phyloP scores from a whole-genome alignment of 2,888 invertebrate genomes.

The Cantharis rustica region DNA sequence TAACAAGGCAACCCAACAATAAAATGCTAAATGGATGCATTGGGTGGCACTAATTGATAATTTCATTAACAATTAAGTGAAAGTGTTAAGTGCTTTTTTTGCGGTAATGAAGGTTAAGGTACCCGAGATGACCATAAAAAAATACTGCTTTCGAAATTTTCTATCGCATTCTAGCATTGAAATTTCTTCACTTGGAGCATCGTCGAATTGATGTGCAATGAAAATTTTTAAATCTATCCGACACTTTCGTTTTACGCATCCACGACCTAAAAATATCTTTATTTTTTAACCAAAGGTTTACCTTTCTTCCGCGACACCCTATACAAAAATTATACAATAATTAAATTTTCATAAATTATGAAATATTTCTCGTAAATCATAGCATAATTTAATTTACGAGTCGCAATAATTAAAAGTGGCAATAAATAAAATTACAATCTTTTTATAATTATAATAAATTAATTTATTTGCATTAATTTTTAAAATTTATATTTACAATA shows the following conservation, averaged over 20 bases:
- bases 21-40: not conserved
- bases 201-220: not conserved
- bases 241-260: not conserved
- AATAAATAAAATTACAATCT: slow-evolving; percentile 3
- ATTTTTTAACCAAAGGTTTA: no score
- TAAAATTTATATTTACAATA: not conserved
- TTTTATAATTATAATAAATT: slow-evolving; percentile 24
- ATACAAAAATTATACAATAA: not conserved
- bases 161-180: slow-evolving; percentile 4
- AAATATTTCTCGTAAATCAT: not conserved
- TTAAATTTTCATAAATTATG: not conserved
- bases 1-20: not conserved
- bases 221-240: no score
- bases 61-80: not conserved
- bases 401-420: not conserved
- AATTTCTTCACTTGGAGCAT: slow-evolving; percentile 1
- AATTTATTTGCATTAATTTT: slow-evolving; percentile 12
- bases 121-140: slow-evolving; percentile 8
- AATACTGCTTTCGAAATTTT: slow-evolving; percentile 9
- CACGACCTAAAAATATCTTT: no score
- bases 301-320: not conserved
- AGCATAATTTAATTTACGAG: not conserved
- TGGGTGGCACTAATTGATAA: not conserved
- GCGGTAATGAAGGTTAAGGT: slow-evolving; percentile 12
- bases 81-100: not conserved